Evolutionary conservation across 2,113 vertebrate genomes (phyloP).

Genomic region (Lycaon pictus): DNA sequence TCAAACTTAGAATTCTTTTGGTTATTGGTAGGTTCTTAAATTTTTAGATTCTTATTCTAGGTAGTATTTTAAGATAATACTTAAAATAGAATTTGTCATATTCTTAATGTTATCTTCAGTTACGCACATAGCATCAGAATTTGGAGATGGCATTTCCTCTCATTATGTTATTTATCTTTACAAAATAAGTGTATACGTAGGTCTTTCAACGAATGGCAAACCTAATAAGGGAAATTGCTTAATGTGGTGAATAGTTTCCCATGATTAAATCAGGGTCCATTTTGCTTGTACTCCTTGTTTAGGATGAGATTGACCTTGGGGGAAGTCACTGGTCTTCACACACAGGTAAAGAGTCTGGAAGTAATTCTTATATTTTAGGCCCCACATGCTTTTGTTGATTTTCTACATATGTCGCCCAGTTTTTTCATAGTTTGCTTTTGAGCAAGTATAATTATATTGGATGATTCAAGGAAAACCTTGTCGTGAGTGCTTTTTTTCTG

Average conservation of each 20-base stretch:
- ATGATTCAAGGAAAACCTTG: slow-evolving; percentile 38
- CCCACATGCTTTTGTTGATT: slow-evolving; percentile 45
- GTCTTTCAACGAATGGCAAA: slow-evolving; percentile 29
- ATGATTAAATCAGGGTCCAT: slow-evolving; percentile 51
- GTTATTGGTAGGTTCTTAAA: slow-evolving; percentile 13
- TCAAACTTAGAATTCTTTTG: slow-evolving; percentile 43
- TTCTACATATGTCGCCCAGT: neutral
- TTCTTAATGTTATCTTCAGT: slow-evolving; percentile 5
- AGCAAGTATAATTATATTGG: slow-evolving; percentile 59
- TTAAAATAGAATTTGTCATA: slow-evolving; percentile 23
- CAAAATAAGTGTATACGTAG: neutral
- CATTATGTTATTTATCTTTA: slow-evolving; percentile 8
- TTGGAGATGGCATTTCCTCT: slow-evolving; percentile 53
- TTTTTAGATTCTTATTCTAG: slow-evolving; percentile 20
- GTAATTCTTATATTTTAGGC: slow-evolving; percentile 53
- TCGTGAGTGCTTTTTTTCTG: neutral
- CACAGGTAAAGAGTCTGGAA: slow-evolving; percentile 58
- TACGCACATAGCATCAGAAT: neutral
- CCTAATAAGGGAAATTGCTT: slow-evolving; percentile 49
- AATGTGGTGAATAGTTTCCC: slow-evolving; percentile 25
- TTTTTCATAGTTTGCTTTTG: slow-evolving; percentile 52
- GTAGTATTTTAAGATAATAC: neutral
- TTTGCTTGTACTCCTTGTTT: slow-evolving; percentile 22
- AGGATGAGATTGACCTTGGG: neutral
- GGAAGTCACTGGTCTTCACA: neutral